Evolutionary conservation across 2,797 vertebrate species (phyloP), one percentile per base, ranked within the genome.

Genomic region (Sylvia borin): DNA sequence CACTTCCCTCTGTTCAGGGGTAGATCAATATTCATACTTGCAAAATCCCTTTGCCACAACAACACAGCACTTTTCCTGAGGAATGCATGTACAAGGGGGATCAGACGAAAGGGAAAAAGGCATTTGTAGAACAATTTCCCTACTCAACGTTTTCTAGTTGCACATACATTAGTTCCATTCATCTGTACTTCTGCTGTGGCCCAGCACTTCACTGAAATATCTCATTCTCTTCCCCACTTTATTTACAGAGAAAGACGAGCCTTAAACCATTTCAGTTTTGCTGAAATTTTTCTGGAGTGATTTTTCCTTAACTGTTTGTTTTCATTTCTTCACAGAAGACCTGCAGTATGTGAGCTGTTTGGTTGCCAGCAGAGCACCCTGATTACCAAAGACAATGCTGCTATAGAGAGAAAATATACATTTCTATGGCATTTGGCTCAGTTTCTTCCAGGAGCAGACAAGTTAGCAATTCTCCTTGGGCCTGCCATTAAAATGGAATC

Each of bases 191-290:
- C 74, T 90, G 53, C 74, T 88, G 78, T 5, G 58, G 85, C 57
- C 3, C 13, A 94, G 57, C 38, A 83, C 79, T 96, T 95, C 92
- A 91, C 83, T 95, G 89, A 97, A 96, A 94, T 65, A 92, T 94
- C 85, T 94, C 65, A 67, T 95, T 95, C 88, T 95, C 60, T 93
- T 94, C 73, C 55, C 31, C 42, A 21, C 92, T 96, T 91, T 96
- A 91, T 97, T 97, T 97, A 93, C 50, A 97, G 80, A 96, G 96
- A 92, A 97, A 97, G 91, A 93, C 0, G 93, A 97, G 76, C 81
- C 64, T 93, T 53, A 95, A 93, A 88, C 50, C 50, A 78, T 90
- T 96, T 88, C 58, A 92, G 58, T 91, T 94, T 91, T 90, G 65
- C 81, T 92, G 68, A 92, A 50, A 0, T 66, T 85, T 95, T 91